phyloP scores from a whole-genome alignment of 1,140 invertebrate species.

The Colletes latitarsis region DNA sequence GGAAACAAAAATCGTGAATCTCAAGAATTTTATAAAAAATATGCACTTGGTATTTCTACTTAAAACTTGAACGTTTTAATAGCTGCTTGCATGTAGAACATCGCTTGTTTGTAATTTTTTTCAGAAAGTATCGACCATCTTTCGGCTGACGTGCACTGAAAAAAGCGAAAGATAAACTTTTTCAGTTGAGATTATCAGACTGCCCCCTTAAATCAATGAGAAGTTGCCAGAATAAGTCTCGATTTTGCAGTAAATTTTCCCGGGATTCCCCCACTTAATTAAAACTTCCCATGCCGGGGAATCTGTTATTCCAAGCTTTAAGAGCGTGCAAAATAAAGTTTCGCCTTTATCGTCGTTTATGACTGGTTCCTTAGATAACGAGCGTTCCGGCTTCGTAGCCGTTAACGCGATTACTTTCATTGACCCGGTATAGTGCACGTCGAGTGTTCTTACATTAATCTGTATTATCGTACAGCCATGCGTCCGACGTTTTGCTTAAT shows the following conservation, averaged over 20 bases:
- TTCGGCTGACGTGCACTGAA: no score
- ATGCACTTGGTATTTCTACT: no score
- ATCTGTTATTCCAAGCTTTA: conserved; percentile 30
- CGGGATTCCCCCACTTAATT: conserved; percentile 11
- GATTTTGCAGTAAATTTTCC: conserved; percentile 3
- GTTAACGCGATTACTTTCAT: conserved; percentile 36
- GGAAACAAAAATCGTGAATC: no score
- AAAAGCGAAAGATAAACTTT: no score
- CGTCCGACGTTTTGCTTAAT: conserved; percentile 35
- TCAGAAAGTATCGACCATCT: no score
- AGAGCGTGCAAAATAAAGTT: conserved; percentile 26
- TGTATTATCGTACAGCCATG: conserved; percentile 4
- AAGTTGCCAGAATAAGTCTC: neutral
- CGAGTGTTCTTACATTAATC: conserved; percentile 32
- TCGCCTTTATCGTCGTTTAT: conserved; percentile 29
- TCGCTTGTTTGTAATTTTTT: no score
- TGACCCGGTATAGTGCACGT: conserved; percentile 2
- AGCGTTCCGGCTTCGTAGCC: neutral
- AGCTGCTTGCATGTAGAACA: no score
- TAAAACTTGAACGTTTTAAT: no score
- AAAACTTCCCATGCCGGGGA: conserved; percentile 5
- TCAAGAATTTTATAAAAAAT: no score
- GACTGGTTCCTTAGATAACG: conserved; percentile 21
- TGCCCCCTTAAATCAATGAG: neutral
- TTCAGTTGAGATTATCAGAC: no score